Evolutionary conservation across 2,888 invertebrate genomes (phyloP), one percentile per base, ranked within the genome.

Genomic region (Blastobasis lacticolella): DNA sequence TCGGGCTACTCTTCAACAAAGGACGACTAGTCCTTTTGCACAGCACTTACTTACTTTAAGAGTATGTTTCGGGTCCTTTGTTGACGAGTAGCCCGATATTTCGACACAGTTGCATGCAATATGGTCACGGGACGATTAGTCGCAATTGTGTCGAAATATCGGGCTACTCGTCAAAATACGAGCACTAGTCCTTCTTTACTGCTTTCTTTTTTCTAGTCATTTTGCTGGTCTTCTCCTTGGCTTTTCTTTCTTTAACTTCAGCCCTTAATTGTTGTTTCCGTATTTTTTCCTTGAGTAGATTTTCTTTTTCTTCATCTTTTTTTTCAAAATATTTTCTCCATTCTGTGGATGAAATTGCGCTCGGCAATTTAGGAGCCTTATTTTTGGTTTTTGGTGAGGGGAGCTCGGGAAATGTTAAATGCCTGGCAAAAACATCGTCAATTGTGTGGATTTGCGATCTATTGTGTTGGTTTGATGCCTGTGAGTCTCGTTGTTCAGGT

Each of bases 231-330:
- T 50, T 54, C 54, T 54, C 50, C 50, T 49, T 51, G 54, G 45
- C 46, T 51, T 42, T 52, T 55, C 56, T 37, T 55, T 57, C 49
- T 58, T 60, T 40, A 8, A 6, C 9, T 40, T 40, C 41, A 8
- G 7, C 9, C 9, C 9, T 9, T 40, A 6, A 40, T 40, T 8
- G 41, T 40, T 40, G 6, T 9, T 40, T 40, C 41, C 41, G 6
- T 40, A 8, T 40, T 9, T 40, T 40, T 40, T 40, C 23, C 23
- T 23, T 23, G 23, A 23, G 23, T 53, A 60, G 58, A 54, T 50
- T 58, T 60, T 58, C 58, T 58, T 57, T 60, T 62, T 54, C 51
- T 46, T 62, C 1, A 46, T 46, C 46, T 46, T 46, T 46, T 10
- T 10, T 46, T 46, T 36, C 46, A 46, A 23, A 36, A 36, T 46